Percentiles rank a stretch among this genome's conserved stretches.
These are phyloP conservation scores for Chrysopilus asiliformis DNA, from an alignment of 2,888 invertebrate species.

Conservation along the genomic window DNA sequence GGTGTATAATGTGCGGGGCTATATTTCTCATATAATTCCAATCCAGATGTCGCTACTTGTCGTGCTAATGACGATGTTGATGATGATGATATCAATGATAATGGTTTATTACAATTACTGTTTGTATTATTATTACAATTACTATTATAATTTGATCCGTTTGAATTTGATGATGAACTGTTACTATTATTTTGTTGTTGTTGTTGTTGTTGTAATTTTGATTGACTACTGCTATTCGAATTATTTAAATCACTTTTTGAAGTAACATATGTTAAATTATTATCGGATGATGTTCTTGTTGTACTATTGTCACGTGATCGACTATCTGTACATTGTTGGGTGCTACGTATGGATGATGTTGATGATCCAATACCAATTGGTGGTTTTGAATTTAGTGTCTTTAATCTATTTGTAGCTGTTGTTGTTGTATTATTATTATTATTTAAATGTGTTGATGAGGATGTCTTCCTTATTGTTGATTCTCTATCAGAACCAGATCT, in stretches of 20 bases:
- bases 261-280: slow-evolving; percentile 11
- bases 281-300: slow-evolving; percentile 11
- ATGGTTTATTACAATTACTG: no score
- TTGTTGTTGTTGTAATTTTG: neutral
- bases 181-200: no score
- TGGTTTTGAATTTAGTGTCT: slow-evolving; percentile 14
- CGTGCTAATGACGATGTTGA: slow-evolving; percentile 39
- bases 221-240: no score
- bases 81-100: slow-evolving; percentile 12
- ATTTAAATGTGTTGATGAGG: slow-evolving; percentile 12
- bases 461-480: slow-evolving; percentile 10
- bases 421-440: slow-evolving; percentile 12
- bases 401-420: slow-evolving; percentile 10
- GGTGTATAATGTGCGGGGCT: slow-evolving; percentile 64
- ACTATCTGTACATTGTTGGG: slow-evolving; percentile 7
- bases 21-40: slow-evolving; percentile 61
- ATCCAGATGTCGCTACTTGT: slow-evolving; percentile 44
- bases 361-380: slow-evolving; percentile 12
- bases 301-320: slow-evolving; percentile 11
- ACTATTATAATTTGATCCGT: no score
- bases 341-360: slow-evolving; percentile 9
- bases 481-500: slow-evolving; percentile 15
- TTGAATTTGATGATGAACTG: no score
- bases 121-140: slow-evolving; percentile 15
- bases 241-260: slow-evolving; percentile 31